These are phyloP conservation scores for Pseudopodoces humilis DNA, from an alignment of 2,113 vertebrate genomes.

Conservation along the genomic window DNA sequence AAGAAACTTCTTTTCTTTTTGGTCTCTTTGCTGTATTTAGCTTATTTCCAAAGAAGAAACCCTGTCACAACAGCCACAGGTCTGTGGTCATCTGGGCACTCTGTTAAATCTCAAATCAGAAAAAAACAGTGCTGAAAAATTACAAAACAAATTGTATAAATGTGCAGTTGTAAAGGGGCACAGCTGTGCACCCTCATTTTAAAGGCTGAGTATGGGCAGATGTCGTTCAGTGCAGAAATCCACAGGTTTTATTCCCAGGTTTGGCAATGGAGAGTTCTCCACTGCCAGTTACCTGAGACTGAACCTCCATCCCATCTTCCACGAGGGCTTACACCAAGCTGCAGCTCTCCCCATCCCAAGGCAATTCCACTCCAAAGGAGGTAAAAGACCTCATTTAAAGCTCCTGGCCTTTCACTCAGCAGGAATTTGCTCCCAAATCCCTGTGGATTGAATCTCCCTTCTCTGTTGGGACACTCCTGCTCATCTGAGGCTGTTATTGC, in stretches of 20 bases:
- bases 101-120: neutral
- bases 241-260: neutral
- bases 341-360: neutral
- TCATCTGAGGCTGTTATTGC: neutral
- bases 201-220: neutral
- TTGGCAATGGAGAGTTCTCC: neutral
- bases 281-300: accelerated
- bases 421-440: neutral
- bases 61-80: neutral
- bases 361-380: neutral
- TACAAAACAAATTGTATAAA: neutral
- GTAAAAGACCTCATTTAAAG: neutral
- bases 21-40: neutral
- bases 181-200: neutral
- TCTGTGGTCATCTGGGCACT: neutral
- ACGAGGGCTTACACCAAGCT: neutral
- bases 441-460: neutral
- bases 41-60: neutral
- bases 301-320: accelerated
- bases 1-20: neutral
- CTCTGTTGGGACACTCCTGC: neutral
- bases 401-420: neutral
- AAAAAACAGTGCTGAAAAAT: neutral
- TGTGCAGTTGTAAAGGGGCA: neutral
- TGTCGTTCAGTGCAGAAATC: neutral